Evolutionary conservation across 2,888 invertebrate species (phyloP).

Genomic region (Glaucopsyche alexis): DNA sequence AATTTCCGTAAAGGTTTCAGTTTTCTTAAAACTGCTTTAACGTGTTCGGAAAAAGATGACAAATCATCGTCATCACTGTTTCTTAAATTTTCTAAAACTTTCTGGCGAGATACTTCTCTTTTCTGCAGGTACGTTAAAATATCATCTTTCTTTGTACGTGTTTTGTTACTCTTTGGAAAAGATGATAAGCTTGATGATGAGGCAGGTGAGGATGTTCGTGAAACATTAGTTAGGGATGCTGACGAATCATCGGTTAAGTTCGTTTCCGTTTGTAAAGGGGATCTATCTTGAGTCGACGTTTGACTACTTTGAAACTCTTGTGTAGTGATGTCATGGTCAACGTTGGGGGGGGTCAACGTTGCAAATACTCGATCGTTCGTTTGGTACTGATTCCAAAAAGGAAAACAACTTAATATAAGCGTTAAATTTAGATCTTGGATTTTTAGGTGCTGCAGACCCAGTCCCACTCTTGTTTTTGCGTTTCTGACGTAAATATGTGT

Average conservation of each 20-base stretch:
- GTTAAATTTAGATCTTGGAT: conserved; percentile 20
- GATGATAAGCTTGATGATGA: not conserved
- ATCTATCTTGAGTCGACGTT: not conserved
- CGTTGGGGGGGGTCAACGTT: too few species aligned
- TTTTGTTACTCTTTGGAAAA: conserved; percentile 6
- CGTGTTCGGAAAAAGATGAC: conserved; percentile 1
- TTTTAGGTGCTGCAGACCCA: conserved; percentile 1
- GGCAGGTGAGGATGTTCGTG: conserved; percentile 18
- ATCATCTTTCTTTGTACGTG: not conserved
- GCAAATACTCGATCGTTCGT: too few species aligned
- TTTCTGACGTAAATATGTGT: conserved; percentile 15
- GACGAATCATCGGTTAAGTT: conserved; percentile 16
- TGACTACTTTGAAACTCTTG: too few species aligned
- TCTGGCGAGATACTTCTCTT: conserved; percentile 5
- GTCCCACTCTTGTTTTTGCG: not conserved
- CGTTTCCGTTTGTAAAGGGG: conserved; percentile 12
- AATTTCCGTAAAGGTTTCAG: conserved; percentile 6
- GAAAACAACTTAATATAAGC: conserved; percentile 12
- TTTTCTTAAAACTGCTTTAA: conserved; percentile 9
- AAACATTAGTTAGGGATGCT: conserved; percentile 13
- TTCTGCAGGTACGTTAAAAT: conserved; percentile 1
- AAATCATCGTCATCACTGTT: not conserved
- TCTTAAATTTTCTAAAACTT: not conserved
- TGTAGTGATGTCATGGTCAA: too few species aligned
- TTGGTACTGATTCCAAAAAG: not conserved